Conservation (phyloP, 1,140 invertebrate genomes). For the Parasteatoda tepidariorum region DNA sequence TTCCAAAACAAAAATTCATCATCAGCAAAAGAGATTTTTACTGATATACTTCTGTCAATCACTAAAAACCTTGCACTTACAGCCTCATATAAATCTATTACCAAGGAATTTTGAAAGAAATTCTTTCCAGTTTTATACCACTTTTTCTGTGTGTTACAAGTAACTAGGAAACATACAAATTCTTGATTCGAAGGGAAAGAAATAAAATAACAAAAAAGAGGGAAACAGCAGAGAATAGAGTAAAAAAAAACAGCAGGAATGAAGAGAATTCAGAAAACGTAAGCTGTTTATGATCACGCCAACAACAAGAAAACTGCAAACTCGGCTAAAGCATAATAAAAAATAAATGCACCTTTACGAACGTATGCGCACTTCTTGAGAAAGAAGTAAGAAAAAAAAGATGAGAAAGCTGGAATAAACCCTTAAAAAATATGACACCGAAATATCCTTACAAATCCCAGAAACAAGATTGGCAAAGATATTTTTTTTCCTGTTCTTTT, state of each 20-base stretch:
- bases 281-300: constrained; percentile 39
- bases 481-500: not conserved
- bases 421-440: constrained; percentile 15
- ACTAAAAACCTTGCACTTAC: too few species aligned
- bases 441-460: constrained; percentile 21
- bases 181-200: not conserved
- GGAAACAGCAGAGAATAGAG: not conserved
- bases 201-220: not conserved
- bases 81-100: too few species aligned
- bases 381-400: not conserved
- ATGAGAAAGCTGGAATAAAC: not conserved
- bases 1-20: too few species aligned
- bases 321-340: not conserved
- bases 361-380: not conserved
- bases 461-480: constrained; percentile 30
- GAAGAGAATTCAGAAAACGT: not conserved
- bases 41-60: too few species aligned
- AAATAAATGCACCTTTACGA: not conserved
- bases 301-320: constrained; percentile 2
- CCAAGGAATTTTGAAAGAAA: too few species aligned
- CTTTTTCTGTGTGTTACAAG: not conserved
- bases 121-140: not conserved
- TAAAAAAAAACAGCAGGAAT: not conserved
- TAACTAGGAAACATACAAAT: not conserved
- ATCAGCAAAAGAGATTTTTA: too few species aligned